Evolutionary conservation across 2,888 invertebrate species (phyloP), one percentile per base, ranked within the genome.

Genomic region (Rhorus exstirpatorius): DNA sequence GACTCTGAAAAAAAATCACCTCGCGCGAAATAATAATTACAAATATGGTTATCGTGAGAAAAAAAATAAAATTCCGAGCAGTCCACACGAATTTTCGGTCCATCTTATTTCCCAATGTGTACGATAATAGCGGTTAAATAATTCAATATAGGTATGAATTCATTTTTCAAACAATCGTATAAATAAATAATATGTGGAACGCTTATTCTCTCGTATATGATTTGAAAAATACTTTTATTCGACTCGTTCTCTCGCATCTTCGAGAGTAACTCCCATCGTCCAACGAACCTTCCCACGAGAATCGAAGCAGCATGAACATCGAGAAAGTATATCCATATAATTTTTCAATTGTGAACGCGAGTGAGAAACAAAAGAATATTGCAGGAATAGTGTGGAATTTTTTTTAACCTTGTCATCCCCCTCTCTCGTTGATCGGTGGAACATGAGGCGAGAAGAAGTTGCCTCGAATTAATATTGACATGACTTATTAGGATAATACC

Each of bases 351-450:
- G 17, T 4, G n/a, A 24, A 58, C 21, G 8, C 14, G 53, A 35
- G n/a, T n/a, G 31, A 44, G 72, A 65, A 46, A 26, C 6, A 24
- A 53, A 75, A 38, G n/a, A 10, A 21, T 19, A 51, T 51, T 51
- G 21, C 19, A 21, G 2, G n/a, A 24, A 61, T 70, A 19, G 24
- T 44, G 68, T 61, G 12, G 14, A 26, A 75, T 60, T 49, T 44
- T 78, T 81, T 75, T 63, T 14, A 71, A 38, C 67, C 31, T 31
- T n/a, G n/a, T 81, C 79, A 71, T 76, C 71, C 76, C 77, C 81
- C 79, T 75, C 83, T 70, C 79, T 79, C 83, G 76, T 63, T 81
- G 60, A 83, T 76, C 75, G 76, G 55, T 24, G 79, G 67, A 83
- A 53, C 81, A 79, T 79, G 60, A 81, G 41, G 26, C 41, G 74